phyloP scores from a whole-genome alignment of 2,888 invertebrate species.

The Clunio marinus region DNA sequence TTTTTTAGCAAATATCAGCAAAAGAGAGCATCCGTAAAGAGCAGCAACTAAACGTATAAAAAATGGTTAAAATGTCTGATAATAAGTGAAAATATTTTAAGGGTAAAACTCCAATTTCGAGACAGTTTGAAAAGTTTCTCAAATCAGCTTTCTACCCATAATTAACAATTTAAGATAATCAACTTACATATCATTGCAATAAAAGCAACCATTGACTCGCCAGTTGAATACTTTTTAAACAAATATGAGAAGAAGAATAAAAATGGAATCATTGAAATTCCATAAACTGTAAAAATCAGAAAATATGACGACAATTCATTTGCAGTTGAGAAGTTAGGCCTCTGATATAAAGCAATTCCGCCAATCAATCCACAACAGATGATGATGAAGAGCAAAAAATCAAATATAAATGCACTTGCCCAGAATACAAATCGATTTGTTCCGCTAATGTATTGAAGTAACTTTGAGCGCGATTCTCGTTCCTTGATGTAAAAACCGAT shows the following conservation, averaged over 20 bases:
- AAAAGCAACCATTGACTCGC: constrained; percentile 69
- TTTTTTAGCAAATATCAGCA: background rate
- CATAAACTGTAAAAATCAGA: constrained; percentile 62
- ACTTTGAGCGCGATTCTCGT: constrained; percentile 63
- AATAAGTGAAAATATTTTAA: too few relatives aligned
- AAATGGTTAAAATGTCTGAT: background rate
- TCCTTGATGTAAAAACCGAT: constrained; percentile 55
- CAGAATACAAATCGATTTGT: constrained; percentile 64
- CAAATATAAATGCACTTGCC: constrained; percentile 64
- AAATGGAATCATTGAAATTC: constrained; percentile 66
- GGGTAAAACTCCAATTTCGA: too few relatives aligned
- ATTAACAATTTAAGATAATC: background rate
- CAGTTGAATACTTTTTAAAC: constrained; percentile 70
- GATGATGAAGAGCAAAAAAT: constrained; percentile 60
- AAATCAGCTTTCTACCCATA: too few relatives aligned
- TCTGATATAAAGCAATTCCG: constrained; percentile 61
- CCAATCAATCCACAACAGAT: constrained; percentile 57
- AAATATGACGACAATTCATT: constrained; percentile 54
- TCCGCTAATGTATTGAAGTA: constrained; percentile 69
- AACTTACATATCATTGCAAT: background rate
- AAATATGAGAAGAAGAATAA: constrained; percentile 65
- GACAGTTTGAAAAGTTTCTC: too few relatives aligned
- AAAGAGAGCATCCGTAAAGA: background rate
- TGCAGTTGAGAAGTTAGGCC: constrained; percentile 56
- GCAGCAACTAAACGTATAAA: background rate